phyloP scores from a whole-genome alignment of 2,113 vertebrate genomes.

The Psilopsiagon aurifrons region DNA sequence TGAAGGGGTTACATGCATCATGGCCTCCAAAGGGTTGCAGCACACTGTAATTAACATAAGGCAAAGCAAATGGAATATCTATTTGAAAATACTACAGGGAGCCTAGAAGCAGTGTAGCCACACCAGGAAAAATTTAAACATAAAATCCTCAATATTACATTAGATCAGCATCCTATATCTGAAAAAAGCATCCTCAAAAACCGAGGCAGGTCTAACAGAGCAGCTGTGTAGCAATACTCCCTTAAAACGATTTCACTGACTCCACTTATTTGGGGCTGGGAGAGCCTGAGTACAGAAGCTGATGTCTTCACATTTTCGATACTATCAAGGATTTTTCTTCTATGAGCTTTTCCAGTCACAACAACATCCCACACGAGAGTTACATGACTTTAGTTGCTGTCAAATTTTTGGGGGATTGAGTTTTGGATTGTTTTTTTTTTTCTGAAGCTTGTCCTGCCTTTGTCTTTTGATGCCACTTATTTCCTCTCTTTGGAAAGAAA shows the following conservation, averaged over 20 bases:
- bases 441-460: not conserved
- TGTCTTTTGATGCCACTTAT: not conserved
- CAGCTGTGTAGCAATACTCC: not conserved
- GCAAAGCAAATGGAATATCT: not conserved
- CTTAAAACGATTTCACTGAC: not conserved
- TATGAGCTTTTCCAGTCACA: not conserved
- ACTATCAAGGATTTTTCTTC: not conserved
- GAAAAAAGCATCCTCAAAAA: not conserved
- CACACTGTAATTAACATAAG: not conserved
- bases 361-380: not conserved
- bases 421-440: not conserved
- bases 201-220: not conserved
- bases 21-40: not conserved
- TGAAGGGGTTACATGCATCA: not conserved
- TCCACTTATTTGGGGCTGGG: not conserved
- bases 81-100: not conserved
- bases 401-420: not conserved
- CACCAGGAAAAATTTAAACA: not conserved
- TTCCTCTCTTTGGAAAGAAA: not conserved
- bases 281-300: not conserved
- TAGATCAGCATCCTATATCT: not conserved
- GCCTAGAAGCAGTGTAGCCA: not conserved
- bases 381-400: not conserved
- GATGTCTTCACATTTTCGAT: not conserved
- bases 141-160: not conserved